Conservation (phyloP, 2,113 vertebrate species). For the Forbesichthys papilliferus region DNA sequence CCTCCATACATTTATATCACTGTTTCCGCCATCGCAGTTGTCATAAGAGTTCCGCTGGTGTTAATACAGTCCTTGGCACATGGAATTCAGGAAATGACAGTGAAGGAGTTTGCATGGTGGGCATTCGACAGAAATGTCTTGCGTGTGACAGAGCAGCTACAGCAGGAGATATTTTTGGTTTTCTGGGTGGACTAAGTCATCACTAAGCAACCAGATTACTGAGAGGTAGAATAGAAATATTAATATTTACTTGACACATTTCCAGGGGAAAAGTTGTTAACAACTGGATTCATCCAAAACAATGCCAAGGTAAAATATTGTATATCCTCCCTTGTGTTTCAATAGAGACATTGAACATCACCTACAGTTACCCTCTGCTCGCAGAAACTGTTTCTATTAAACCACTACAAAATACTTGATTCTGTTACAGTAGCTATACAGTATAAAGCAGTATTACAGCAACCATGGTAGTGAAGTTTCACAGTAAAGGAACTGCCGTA, state of each 20-base stretch:
- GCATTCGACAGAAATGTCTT: conserved; percentile 3
- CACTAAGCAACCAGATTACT: too few relatives aligned
- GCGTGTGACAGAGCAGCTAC: background rate
- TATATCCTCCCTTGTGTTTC: background rate
- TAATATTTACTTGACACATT: background rate
- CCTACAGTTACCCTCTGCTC: background rate
- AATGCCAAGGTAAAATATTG: background rate
- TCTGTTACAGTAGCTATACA: background rate
- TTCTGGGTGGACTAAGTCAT: background rate
- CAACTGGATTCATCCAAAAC: too few relatives aligned
- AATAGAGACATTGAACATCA: background rate
- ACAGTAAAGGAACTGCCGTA: too few relatives aligned
- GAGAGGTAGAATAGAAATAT: background rate
- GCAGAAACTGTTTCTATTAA: background rate
- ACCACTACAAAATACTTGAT: background rate
- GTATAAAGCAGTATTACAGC: background rate
- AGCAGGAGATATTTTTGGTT: conserved; percentile 1
- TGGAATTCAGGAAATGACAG: conserved; percentile 11
- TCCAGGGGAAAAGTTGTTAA: background rate
- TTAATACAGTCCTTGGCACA: conserved; percentile 7
- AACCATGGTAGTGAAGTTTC: too few relatives aligned
- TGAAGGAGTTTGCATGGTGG: background rate
- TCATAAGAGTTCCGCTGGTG: conserved; percentile 23
- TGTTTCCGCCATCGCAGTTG: conserved; percentile 31
- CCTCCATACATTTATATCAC: conserved; percentile 30